phyloP scores from a whole-genome alignment of 2,113 vertebrate genomes.

The Arothron firmamentum region DNA sequence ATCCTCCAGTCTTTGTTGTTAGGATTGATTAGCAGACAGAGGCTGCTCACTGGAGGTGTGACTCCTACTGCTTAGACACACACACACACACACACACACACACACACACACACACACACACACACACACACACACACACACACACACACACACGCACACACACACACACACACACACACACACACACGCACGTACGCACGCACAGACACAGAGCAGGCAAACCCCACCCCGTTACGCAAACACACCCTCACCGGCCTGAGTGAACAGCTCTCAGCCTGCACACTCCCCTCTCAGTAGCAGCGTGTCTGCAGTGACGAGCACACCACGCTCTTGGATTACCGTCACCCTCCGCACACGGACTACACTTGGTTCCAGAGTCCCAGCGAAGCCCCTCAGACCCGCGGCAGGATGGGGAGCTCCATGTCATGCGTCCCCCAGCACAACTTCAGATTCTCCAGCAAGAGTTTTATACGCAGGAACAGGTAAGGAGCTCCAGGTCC shows the following conservation, averaged over 20 bases:
- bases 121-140: constrained; percentile 9
- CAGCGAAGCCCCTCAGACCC: constrained; percentile 10
- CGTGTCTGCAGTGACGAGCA: constrained; percentile 46
- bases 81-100: constrained; percentile 22
- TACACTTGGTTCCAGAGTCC: constrained; percentile 15
- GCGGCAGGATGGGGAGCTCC: constrained; percentile 76
- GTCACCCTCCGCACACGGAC: constrained; percentile 38
- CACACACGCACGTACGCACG: constrained; percentile 12
- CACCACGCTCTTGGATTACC: constrained; percentile 62
- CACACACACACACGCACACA: constrained; percentile 20
- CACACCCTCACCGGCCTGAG: constrained; percentile 15
- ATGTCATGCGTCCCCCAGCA: constrained; percentile 79
- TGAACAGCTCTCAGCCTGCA: constrained; percentile 47
- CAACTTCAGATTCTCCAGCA: constrained; percentile 78
- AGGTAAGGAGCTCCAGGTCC: constrained; percentile 61
- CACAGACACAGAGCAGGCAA: constrained; percentile 6
- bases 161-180: constrained; percentile 18
- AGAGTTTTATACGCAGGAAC: constrained; percentile 79
- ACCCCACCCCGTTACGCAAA: constrained; percentile 5
- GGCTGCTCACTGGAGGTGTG: constrained; percentile 60
- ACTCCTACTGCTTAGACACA: constrained; percentile 42
- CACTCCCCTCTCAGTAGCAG: constrained; percentile 58
- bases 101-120: constrained; percentile 20
- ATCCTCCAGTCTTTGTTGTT: constrained; percentile 56
- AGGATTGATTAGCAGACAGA: constrained; percentile 65